phyloP scores from a whole-genome alignment of 2,888 invertebrate genomes.

The Agrochola litura region DNA sequence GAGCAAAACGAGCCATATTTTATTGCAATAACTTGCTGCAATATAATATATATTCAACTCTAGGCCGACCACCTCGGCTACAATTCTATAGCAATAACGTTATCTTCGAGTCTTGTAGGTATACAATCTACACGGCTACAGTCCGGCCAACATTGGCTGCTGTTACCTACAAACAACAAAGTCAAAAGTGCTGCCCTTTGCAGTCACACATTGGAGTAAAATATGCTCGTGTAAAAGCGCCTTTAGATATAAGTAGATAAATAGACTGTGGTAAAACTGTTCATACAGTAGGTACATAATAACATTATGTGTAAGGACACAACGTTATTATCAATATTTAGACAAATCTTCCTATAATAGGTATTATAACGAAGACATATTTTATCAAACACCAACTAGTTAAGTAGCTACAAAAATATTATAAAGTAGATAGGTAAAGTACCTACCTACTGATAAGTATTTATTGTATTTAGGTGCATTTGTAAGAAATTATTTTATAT shows the following conservation, averaged over 20 bases:
- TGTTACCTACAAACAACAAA: background rate
- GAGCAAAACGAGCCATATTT: constrained; percentile 18
- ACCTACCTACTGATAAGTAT: constrained; percentile 63
- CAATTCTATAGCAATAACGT: background rate
- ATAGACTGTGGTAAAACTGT: constrained; percentile 22
- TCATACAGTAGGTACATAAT: constrained; percentile 30
- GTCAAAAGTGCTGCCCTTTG: background rate
- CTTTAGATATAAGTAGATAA: background rate
- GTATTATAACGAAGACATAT: constrained; percentile 80
- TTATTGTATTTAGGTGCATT: constrained; percentile 39
- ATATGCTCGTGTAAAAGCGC: constrained; percentile 18
- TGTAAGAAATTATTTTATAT: constrained; percentile 74
- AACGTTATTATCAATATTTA: constrained; percentile 58
- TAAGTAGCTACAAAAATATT: constrained; percentile 82
- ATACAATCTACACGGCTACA: background rate
- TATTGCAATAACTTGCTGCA: background rate
- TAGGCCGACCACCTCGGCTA: background rate
- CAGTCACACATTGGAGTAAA: constrained; percentile 3
- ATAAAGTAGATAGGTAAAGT: constrained; percentile 44
- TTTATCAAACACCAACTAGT: constrained; percentile 87
- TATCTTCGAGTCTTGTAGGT: background rate
- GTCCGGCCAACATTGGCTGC: background rate
- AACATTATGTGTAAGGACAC: constrained; percentile 47
- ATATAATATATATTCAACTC: background rate
- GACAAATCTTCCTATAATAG: constrained; percentile 69